phyloP scores from a whole-genome alignment of 2,797 vertebrate species.

The Tokudaia muenninki region DNA sequence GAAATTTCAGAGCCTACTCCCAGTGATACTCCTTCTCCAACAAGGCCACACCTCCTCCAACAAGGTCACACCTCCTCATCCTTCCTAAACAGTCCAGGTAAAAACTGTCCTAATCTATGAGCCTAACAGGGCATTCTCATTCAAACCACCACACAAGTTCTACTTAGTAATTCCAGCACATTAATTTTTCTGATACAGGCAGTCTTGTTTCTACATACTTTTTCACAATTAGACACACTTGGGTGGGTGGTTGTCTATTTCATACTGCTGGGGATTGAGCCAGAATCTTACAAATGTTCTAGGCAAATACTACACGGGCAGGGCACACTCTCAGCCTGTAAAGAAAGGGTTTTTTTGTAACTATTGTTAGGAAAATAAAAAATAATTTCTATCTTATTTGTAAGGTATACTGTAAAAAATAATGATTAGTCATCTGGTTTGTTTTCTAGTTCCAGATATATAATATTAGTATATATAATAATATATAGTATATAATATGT shows the following conservation, averaged over 20 bases:
- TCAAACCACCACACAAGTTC: background rate
- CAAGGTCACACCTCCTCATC: background rate
- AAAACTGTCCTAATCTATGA: background rate
- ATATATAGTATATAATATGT: too few relatives aligned
- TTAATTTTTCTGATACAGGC: slow-evolving; percentile 31
- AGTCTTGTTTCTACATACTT: background rate
- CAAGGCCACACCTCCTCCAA: too few relatives aligned
- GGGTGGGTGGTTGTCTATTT: background rate
- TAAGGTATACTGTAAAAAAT: background rate
- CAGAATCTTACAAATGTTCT: too few relatives aligned
- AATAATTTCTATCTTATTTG: background rate
- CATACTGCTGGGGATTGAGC: background rate
- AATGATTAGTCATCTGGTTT: background rate
- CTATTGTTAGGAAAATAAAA: background rate
- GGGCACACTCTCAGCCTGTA: background rate
- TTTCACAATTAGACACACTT: slow-evolving; percentile 21
- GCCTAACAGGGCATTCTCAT: background rate
- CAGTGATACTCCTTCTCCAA: too few relatives aligned
- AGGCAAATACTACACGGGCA: background rate
- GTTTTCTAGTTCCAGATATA: slow-evolving; percentile 7
- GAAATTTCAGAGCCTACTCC: background rate
- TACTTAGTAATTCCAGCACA: background rate
- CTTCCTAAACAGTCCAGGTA: background rate
- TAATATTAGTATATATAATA: too few relatives aligned
- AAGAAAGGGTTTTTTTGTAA: background rate